These are phyloP conservation scores for Lochmaea capreae DNA, from an alignment of 2,888 invertebrate species.

Conservation along the genomic window DNA sequence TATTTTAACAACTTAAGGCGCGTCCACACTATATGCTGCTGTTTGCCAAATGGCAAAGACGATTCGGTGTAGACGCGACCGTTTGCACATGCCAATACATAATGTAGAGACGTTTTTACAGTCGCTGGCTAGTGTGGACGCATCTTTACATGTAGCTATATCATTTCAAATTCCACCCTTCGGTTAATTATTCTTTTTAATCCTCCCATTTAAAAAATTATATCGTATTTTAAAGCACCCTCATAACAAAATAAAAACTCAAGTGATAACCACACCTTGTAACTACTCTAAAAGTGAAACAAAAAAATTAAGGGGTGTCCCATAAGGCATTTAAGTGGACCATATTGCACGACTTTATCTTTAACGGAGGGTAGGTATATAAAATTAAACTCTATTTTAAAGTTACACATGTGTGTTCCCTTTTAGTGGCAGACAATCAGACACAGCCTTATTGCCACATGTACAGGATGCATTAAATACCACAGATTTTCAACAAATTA, in stretches of 20 bases:
- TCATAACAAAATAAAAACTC: neutral
- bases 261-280: neutral
- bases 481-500: neutral
- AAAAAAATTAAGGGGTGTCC: slow-evolving; percentile 24
- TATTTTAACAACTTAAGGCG: no score
- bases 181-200: neutral
- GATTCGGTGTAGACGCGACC: no score
- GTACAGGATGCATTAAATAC: neutral
- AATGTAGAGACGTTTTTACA: no score
- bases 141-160: no score
- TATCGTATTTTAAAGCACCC: neutral
- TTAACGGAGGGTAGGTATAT: slow-evolving; percentile 1
- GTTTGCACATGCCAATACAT: no score
- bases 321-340: slow-evolving; percentile 18
- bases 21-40: no score
- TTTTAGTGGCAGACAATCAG: neutral
- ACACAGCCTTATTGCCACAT: slow-evolving; percentile 1
- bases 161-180: no score
- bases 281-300: neutral
- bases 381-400: slow-evolving; percentile 17
- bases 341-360: slow-evolving; percentile 24
- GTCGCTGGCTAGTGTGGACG: no score
- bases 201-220: neutral
- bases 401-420: slow-evolving; percentile 18
- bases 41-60: no score